Evolutionary conservation across 2,797 vertebrate species (phyloP).

Genomic region (Danio tinwini): DNA sequence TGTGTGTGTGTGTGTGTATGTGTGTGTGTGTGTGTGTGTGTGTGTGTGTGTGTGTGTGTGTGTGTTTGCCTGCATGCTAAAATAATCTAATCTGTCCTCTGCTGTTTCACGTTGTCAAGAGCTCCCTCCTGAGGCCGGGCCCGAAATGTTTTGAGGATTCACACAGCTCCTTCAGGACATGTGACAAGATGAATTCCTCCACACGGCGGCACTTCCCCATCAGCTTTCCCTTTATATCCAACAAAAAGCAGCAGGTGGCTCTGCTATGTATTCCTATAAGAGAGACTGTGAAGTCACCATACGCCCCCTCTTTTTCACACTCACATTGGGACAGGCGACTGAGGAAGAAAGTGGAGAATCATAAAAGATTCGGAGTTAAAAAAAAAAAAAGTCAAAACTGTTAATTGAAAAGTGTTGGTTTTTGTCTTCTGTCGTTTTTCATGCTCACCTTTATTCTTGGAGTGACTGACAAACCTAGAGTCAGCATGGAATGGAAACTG

Average conservation of each 20-base stretch:
- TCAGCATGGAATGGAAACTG: background rate
- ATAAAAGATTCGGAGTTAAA: background rate
- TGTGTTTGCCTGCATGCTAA: conserved; percentile 19
- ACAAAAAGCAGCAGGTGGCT: conserved; percentile 33
- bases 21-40: conserved; percentile 4
- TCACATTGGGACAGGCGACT: background rate
- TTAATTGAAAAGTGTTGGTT: conserved; percentile 2
- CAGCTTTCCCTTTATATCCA: conserved; percentile 36
- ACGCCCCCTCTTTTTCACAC: conserved; percentile 36
- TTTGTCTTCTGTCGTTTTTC: background rate
- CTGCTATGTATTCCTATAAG: conserved; percentile 13
- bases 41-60: too few relatives aligned
- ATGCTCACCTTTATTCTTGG: conserved; percentile 25
- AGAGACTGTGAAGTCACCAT: conserved; percentile 29
- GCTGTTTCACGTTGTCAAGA: conserved; percentile 23
- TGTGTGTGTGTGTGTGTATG: background rate
- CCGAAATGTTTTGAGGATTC: conserved; percentile 23
- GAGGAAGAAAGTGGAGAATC: conserved; percentile 1
- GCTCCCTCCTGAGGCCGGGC: conserved; percentile 34
- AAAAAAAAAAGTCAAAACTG: background rate
- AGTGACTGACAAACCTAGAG: background rate
- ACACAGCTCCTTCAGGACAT: conserved; percentile 4
- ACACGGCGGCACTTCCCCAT: conserved; percentile 7
- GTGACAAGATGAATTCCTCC: conserved; percentile 14
- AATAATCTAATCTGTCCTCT: conserved; percentile 4